Percentiles rank a stretch among this genome's conserved stretches.
These are phyloP conservation scores for Halcyon senegalensis DNA, from an alignment of 2,113 vertebrate species.

Conservation along the genomic window DNA sequence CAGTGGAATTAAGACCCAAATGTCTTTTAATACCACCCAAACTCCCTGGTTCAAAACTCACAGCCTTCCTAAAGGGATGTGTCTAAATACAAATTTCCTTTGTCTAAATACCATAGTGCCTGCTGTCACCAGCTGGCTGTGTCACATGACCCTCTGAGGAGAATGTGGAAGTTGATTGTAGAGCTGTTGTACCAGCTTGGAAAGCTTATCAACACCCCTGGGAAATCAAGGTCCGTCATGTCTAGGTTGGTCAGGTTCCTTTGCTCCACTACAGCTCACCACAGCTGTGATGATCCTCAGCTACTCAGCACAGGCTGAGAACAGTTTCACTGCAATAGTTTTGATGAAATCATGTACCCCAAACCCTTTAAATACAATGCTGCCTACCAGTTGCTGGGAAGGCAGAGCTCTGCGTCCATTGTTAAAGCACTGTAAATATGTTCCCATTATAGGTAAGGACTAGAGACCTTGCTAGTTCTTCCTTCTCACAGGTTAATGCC, in stretches of 20 bases:
- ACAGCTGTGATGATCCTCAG: background rate
- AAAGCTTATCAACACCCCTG: background rate
- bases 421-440: background rate
- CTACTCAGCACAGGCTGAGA: background rate
- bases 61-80: background rate
- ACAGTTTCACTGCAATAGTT: background rate
- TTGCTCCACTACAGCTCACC: background rate
- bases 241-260: background rate
- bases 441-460: rapidly evolving
- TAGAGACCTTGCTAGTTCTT: background rate
- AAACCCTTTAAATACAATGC: background rate
- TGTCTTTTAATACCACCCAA: background rate
- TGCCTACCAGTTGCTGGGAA: background rate
- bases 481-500: background rate
- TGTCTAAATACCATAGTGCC: background rate
- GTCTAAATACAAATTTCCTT: background rate
- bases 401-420: background rate
- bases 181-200: background rate
- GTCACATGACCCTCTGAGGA: background rate
- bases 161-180: background rate
- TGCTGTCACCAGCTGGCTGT: background rate
- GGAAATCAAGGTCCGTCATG: background rate
- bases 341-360: background rate
- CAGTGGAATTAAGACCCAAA: background rate
- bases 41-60: background rate